These are phyloP conservation scores for Itoplectis maculator DNA, from an alignment of 2,888 invertebrate genomes.

Conservation along the genomic window DNA sequence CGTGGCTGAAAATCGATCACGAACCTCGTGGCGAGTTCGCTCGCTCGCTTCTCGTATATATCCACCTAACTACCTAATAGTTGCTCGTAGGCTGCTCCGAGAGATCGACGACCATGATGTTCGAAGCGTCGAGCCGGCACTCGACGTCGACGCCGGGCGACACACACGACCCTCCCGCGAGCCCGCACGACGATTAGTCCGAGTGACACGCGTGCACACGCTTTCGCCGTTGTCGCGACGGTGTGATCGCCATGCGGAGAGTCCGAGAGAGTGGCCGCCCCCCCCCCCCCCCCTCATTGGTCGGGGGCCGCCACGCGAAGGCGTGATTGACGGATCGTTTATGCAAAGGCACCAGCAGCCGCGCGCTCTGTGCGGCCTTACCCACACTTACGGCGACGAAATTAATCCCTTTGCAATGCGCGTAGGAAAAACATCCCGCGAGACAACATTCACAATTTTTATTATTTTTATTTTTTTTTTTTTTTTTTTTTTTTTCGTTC, in stretches of 20 bases:
- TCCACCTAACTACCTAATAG: conserved; percentile 39
- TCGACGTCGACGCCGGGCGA: not conserved
- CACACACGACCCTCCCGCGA: conserved; percentile 31
- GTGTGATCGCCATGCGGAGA: conserved; percentile 28
- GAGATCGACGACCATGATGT: conserved; percentile 62
- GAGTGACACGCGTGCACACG: conserved; percentile 59
- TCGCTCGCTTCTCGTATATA: conserved; percentile 26
- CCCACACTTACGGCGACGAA: not conserved
- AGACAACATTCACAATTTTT: not conserved
- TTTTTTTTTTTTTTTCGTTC: not conserved
- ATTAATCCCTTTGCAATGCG: not conserved
- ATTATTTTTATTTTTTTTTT: not conserved
- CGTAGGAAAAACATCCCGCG: not conserved
- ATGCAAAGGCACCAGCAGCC: not conserved
- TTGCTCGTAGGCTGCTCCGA: conserved; percentile 28
- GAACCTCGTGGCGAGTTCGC: conserved; percentile 42
- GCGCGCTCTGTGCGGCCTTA: not conserved
- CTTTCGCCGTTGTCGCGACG: conserved; percentile 29
- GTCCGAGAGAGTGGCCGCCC: not conserved
- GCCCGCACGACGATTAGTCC: conserved; percentile 65
- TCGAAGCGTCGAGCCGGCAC: conserved; percentile 55
- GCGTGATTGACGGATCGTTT: conserved; percentile 68
- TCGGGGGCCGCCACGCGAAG: conserved; percentile 51
- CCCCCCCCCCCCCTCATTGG: conserved; percentile 66
- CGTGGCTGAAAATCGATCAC: conserved; percentile 66